Percentiles rank a stretch among this genome's conserved stretches.
phyloP scores from a whole-genome alignment of 1,140 invertebrate genomes.

The Hesperophylax magnus region DNA sequence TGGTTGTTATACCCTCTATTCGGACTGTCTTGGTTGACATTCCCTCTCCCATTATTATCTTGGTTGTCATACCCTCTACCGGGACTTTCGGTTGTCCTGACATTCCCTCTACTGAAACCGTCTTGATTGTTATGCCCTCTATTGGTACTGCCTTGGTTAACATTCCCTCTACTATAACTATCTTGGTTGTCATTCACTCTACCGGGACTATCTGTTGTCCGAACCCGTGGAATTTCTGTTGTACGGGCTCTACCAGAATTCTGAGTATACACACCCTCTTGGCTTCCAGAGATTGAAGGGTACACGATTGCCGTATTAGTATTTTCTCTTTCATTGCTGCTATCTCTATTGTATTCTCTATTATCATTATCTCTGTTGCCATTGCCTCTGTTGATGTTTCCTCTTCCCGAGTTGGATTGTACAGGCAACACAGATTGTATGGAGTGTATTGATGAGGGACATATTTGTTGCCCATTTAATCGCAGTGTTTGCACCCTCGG shows the following conservation, averaged over 20 bases:
- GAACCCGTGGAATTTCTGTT: not conserved
- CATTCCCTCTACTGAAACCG: not conserved
- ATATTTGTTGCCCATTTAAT: slow-evolving; percentile 53
- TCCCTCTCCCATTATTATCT: not conserved
- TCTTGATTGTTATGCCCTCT: not conserved
- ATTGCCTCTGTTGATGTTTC: not conserved
- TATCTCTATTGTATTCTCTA: not conserved
- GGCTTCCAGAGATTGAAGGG: not conserved
- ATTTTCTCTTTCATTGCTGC: not conserved
- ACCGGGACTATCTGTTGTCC: not conserved
- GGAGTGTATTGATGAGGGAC: not conserved
- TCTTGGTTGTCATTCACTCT: not conserved
- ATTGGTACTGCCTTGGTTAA: not conserved
- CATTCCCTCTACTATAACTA: not conserved
- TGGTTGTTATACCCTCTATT: not conserved
- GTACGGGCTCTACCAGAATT: not conserved
- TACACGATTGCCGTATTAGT: not conserved
- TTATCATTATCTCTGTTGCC: not conserved
- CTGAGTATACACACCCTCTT: not conserved
- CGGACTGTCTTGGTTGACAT: not conserved
- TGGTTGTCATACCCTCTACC: not conserved
- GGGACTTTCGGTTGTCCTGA: not conserved
- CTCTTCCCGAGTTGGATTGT: not conserved
- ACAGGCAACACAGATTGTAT: not conserved
- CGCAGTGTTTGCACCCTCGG: slow-evolving; percentile 41